Percentiles rank a stretch among this genome's conserved stretches.
Evolutionary conservation across 2,797 vertebrate genomes (phyloP).

Genomic region (Galago senegalensis): DNA sequence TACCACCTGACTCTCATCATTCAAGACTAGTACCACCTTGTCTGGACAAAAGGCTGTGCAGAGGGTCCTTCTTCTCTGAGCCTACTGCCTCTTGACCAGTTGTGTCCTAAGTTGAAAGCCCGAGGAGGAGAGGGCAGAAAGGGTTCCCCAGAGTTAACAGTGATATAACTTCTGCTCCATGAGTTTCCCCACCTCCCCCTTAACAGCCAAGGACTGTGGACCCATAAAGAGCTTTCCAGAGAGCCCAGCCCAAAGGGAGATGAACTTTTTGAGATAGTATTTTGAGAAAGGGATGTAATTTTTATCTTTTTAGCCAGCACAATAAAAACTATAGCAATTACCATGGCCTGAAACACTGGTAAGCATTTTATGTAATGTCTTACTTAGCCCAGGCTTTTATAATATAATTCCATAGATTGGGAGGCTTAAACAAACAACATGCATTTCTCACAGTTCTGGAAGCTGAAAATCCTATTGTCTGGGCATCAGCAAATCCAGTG

Average conservation of each 20-base stretch:
- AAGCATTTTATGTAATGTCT: not conserved
- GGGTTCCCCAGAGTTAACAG: not conserved
- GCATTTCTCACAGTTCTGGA: not conserved
- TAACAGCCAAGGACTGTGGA: not conserved
- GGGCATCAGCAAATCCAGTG: not conserved
- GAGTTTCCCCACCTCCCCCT: rapidly evolving
- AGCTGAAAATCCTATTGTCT: not conserved
- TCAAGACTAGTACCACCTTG: not conserved
- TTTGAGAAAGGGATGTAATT: not conserved
- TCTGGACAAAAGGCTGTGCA: not conserved
- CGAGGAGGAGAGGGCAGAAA: not conserved
- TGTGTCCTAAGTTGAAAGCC: not conserved
- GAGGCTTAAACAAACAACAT: not conserved
- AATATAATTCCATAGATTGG: not conserved
- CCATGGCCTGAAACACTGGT: not conserved
- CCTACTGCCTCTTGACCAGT: not conserved
- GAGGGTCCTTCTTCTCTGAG: not conserved
- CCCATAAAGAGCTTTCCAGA: not conserved
- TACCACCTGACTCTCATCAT: not conserved
- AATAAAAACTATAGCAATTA: not conserved
- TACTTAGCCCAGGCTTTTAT: not conserved
- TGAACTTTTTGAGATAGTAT: not conserved
- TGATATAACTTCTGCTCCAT: not conserved
- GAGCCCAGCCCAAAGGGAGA: not conserved
- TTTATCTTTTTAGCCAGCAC: not conserved